Conservation (phyloP, 2,797 vertebrate species). For the Sorex maritimensis region DNA sequence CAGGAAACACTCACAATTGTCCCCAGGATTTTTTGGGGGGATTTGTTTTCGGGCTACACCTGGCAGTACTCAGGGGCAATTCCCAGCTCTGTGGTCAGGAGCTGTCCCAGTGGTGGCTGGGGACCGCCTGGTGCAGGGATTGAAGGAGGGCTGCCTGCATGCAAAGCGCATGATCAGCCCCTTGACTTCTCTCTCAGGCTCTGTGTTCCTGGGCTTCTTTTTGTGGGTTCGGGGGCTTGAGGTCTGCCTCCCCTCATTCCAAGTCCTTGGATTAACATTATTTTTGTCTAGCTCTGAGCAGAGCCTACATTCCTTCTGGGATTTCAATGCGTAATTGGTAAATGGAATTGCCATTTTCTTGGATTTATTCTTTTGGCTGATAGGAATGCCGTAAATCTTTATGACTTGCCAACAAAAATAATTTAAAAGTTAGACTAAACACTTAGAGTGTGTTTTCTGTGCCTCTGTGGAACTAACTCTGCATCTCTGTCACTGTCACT, state of each 20-base stretch:
- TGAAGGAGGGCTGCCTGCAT: too few relatives aligned
- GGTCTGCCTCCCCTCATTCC: neutral
- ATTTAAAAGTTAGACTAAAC: neutral
- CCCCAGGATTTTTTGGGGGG: too few relatives aligned
- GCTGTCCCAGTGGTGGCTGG: too few relatives aligned
- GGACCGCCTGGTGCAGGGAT: too few relatives aligned
- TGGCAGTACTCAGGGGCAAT: too few relatives aligned
- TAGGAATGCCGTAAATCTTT: neutral
- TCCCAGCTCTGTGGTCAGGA: too few relatives aligned
- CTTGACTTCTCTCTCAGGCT: too few relatives aligned
- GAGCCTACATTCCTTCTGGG: neutral
- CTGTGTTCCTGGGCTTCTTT: neutral
- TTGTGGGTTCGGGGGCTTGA: neutral
- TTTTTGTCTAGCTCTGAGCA: neutral
- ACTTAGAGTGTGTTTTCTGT: neutral
- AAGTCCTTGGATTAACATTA: neutral
- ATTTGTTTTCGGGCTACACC: too few relatives aligned
- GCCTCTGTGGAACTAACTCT: neutral
- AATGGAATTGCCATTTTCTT: neutral
- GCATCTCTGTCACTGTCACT: too few relatives aligned
- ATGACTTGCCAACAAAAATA: neutral
- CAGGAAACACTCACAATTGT: neutral
- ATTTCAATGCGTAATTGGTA: neutral
- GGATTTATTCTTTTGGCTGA: neutral
- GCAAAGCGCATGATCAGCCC: too few relatives aligned